Evolutionary conservation across 2,113 vertebrate genomes (phyloP).

Genomic region (Lates calcarifer): DNA sequence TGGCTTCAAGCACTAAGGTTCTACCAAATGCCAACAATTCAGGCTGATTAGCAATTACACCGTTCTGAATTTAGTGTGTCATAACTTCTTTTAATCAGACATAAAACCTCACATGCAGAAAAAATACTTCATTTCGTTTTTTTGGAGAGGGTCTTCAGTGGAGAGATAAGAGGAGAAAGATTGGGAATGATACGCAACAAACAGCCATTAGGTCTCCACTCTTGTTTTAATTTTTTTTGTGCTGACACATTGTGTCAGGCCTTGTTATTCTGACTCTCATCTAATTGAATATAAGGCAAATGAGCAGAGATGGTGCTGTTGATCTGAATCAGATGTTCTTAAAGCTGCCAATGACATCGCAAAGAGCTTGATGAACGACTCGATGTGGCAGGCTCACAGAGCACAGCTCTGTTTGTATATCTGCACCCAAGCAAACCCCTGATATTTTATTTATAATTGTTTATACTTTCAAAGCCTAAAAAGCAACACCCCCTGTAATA

Average conservation of each 20-base stretch:
- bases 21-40: too few species aligned
- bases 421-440: neutral
- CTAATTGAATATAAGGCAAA: too few species aligned
- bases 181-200: too few species aligned
- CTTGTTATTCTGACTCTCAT: neutral
- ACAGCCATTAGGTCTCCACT: neutral
- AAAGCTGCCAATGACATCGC: constrained; percentile 6
- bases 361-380: neutral
- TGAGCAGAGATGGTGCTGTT: constrained; percentile 1
- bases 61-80: too few species aligned
- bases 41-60: too few species aligned
- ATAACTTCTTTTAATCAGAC: too few species aligned
- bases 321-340: constrained; percentile 30
- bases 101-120: too few species aligned
- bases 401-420: neutral
- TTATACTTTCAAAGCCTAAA: neutral
- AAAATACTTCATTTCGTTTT: too few species aligned
- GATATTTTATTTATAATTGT: neutral
- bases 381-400: neutral
- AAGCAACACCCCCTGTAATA: neutral
- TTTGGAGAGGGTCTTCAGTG: too few species aligned
- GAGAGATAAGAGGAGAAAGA: too few species aligned
- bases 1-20: too few species aligned
- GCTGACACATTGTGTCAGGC: neutral
- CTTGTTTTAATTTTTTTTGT: too few species aligned